phyloP scores from a whole-genome alignment of 2,888 invertebrate genomes.

The Clunio marinus region DNA sequence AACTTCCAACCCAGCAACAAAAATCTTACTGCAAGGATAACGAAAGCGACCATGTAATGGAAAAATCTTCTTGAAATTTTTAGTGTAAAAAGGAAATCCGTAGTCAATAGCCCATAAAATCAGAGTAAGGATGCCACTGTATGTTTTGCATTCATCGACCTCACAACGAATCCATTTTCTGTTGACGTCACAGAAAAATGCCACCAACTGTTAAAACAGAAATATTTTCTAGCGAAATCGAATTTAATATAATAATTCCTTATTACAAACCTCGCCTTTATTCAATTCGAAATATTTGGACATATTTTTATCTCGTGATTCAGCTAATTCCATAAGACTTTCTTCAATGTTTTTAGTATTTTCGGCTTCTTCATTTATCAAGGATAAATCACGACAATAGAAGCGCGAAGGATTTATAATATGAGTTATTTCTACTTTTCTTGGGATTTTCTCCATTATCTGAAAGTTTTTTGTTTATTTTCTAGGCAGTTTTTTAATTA shows the following conservation, averaged over 20 bases:
- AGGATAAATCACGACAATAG: background rate
- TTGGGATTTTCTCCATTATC: background rate
- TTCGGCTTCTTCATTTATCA: background rate
- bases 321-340: background rate
- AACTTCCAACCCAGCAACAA: background rate
- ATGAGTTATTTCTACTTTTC: background rate
- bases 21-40: background rate
- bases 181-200: background rate
- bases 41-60: background rate
- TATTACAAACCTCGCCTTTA: background rate
- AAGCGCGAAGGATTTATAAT: background rate
- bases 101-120: background rate
- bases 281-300: background rate
- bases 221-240: background rate
- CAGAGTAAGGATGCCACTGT: background rate
- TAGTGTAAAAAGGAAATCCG: background rate
- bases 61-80: background rate
- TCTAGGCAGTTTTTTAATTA: too few species aligned
- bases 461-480: too few species aligned
- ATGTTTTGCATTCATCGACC: background rate
- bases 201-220: background rate
- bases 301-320: background rate
- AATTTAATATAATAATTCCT: background rate
- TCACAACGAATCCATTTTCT: background rate
- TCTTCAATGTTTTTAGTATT: background rate